phyloP scores from a whole-genome alignment of 92 coral and sea anemone species.

The Virgularia gustaviana region DNA sequence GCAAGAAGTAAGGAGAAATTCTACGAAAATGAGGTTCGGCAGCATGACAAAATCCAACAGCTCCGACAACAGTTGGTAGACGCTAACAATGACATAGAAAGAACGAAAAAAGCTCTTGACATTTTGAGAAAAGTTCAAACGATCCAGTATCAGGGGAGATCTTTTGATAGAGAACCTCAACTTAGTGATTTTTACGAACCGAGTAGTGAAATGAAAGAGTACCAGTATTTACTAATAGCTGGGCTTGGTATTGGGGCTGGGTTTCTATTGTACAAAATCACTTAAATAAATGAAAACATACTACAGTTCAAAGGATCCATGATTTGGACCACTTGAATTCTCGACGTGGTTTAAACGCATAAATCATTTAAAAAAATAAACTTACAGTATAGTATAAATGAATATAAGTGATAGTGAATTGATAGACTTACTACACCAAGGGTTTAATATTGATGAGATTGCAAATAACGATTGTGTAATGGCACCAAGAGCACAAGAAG shows the following conservation, averaged over 20 bases:
- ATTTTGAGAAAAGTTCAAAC: conserved; percentile 8
- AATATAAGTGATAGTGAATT: too few relatives aligned
- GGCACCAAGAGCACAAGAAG: too few relatives aligned
- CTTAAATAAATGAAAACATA: neutral
- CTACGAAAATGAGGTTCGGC: conserved; percentile 18
- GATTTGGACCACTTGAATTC: too few relatives aligned
- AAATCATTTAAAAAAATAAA: too few relatives aligned
- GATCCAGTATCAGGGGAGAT: neutral
- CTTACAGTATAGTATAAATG: too few relatives aligned
- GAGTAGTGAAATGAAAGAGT: conserved; percentile 1
- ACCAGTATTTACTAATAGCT: neutral
- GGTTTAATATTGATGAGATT: too few relatives aligned
- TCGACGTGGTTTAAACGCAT: too few relatives aligned
- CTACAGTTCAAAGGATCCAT: too few relatives aligned
- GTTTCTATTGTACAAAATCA: neutral
- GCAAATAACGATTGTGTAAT: too few relatives aligned
- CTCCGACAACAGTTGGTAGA: conserved; percentile 29
- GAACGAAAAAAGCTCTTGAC: conserved; percentile 20
- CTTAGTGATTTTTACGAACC: conserved; percentile 20
- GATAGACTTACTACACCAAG: too few relatives aligned
- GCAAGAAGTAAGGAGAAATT: conserved; percentile 28
- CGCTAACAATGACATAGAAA: conserved; percentile 23
- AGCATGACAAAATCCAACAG: conserved; percentile 15
- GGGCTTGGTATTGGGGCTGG: neutral
- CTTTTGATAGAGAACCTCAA: neutral